Percentiles rank a stretch among this genome's conserved stretches.
These are phyloP conservation scores for Takifugu rubripes DNA, from an alignment of 2,797 vertebrate species.

Conservation along the genomic window DNA sequence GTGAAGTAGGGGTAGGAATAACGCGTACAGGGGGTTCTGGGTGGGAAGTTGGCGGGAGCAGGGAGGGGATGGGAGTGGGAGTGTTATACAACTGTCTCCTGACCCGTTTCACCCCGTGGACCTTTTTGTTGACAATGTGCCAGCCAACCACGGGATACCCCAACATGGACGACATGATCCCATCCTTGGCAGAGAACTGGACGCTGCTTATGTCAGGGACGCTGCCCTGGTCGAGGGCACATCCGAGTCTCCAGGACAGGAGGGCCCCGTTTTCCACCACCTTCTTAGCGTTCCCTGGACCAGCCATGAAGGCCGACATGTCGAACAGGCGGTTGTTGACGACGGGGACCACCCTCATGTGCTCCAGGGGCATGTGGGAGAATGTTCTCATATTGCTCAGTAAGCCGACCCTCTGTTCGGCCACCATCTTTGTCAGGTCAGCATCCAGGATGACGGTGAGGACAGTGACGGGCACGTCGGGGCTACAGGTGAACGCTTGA, in stretches of 20 bases:
- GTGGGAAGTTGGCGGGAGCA: constrained; percentile 87
- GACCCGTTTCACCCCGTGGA: constrained; percentile 84
- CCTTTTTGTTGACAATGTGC: constrained; percentile 97
- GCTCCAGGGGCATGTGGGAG: constrained; percentile 83
- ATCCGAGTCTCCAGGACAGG: constrained; percentile 92
- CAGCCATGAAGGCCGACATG: constrained; percentile 97
- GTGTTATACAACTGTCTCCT: constrained; percentile 90
- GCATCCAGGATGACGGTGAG: constrained; percentile 93
- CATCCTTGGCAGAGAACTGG: constrained; percentile 88
- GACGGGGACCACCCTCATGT: constrained; percentile 91
- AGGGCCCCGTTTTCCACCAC: constrained; percentile 93
- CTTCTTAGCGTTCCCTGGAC: constrained; percentile 94
- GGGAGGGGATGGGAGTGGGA: constrained; percentile 82
- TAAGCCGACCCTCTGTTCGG: constrained; percentile 85
- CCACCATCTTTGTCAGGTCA: constrained; percentile 92
- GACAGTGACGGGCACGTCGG: constrained; percentile 87
- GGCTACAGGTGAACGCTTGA: constrained; percentile 79
- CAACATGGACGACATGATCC: constrained; percentile 88
- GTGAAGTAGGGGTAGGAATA: constrained; percentile 92
- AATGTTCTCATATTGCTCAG: constrained; percentile 85
- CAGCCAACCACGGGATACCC: constrained; percentile 94
- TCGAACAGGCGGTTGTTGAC: constrained; percentile 95
- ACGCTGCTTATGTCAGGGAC: constrained; percentile 90
- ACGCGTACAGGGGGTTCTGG: constrained; percentile 88
- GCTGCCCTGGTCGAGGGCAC: constrained; percentile 86